Evolutionary conservation across 2,888 invertebrate species (phyloP).

Genomic region (Tridacna crocea): DNA sequence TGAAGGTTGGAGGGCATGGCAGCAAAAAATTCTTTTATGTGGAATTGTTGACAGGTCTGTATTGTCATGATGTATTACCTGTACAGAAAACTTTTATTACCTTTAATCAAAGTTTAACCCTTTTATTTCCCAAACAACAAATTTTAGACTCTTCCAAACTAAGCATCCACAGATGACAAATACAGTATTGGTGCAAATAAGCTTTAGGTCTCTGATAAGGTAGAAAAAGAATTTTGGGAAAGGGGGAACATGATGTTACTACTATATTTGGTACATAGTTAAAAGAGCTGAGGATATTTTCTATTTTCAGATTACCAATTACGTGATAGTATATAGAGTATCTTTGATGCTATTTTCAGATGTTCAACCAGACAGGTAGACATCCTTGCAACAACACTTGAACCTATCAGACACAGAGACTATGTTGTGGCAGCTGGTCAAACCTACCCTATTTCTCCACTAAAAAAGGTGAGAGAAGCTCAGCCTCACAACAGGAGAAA

Average conservation of each 20-base stretch:
- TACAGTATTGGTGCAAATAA: too few species aligned
- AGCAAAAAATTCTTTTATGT: conserved; percentile 77
- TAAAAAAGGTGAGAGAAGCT: conserved; percentile 55
- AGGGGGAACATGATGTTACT: background rate
- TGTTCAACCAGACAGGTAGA: conserved; percentile 78
- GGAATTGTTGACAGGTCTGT: conserved; percentile 79
- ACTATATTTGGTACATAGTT: background rate
- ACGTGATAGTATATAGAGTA: background rate
- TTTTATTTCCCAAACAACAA: too few species aligned
- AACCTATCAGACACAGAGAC: conserved; percentile 80
- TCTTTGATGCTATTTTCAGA: conserved; percentile 53
- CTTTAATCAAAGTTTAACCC: too few species aligned
- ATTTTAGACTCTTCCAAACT: too few species aligned
- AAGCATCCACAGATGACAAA: too few species aligned
- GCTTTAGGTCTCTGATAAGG: too few species aligned
- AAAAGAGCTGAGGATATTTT: background rate
- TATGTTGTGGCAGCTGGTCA: conserved; percentile 72
- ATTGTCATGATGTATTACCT: background rate
- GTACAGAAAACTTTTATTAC: too few species aligned
- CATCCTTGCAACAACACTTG: conserved; percentile 78
- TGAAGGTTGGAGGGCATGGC: conserved; percentile 80
- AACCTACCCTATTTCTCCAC: conserved; percentile 74
- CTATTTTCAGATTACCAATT: background rate
- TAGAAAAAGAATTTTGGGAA: background rate
- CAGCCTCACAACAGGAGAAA: conserved; percentile 39